Percentiles rank a stretch among this genome's conserved stretches.
These are phyloP conservation scores for Cynodonichthys magdalenae DNA, from an alignment of 2,797 vertebrate genomes.

Conservation along the genomic window DNA sequence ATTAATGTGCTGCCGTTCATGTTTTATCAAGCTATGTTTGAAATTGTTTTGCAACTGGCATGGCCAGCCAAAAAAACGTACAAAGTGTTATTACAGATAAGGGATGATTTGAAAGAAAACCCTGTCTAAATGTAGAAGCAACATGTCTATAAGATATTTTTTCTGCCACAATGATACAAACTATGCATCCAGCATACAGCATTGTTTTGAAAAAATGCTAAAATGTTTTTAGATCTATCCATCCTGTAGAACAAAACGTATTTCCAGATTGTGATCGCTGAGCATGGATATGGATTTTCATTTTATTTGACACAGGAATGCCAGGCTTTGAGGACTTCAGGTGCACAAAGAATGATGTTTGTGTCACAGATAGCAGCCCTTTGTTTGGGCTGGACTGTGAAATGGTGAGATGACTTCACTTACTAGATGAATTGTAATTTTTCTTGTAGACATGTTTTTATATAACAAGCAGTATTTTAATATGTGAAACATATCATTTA, in stretches of 20 bases:
- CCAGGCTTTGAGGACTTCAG: slow-evolving; percentile 79
- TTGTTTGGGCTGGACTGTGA: slow-evolving; percentile 93
- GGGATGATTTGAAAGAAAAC: too few relatives aligned
- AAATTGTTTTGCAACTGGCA: too few relatives aligned
- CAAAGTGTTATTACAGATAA: too few relatives aligned
- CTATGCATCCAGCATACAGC: too few relatives aligned
- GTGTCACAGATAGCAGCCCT: slow-evolving; percentile 85
- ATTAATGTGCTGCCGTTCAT: not conserved
- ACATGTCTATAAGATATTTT: too few relatives aligned
- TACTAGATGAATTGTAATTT: not conserved
- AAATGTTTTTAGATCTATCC: not conserved
- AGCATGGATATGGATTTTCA: rapidly evolving
- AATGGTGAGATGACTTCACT: slow-evolving; percentile 82
- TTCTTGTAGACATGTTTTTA: too few relatives aligned
- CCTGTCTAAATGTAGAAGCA: too few relatives aligned
- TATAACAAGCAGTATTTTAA: not conserved
- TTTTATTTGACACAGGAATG: slow-evolving; percentile 69
- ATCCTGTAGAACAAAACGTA: not conserved
- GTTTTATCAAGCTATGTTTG: too few relatives aligned
- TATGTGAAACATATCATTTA: not conserved
- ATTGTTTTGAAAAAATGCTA: not conserved
- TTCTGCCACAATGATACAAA: too few relatives aligned
- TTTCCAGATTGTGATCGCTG: not conserved
- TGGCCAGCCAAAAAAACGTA: too few relatives aligned
- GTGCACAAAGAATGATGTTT: slow-evolving; percentile 67